Conservation (phyloP, 2,113 vertebrate species). For the Oryzias javanicus region DNA sequence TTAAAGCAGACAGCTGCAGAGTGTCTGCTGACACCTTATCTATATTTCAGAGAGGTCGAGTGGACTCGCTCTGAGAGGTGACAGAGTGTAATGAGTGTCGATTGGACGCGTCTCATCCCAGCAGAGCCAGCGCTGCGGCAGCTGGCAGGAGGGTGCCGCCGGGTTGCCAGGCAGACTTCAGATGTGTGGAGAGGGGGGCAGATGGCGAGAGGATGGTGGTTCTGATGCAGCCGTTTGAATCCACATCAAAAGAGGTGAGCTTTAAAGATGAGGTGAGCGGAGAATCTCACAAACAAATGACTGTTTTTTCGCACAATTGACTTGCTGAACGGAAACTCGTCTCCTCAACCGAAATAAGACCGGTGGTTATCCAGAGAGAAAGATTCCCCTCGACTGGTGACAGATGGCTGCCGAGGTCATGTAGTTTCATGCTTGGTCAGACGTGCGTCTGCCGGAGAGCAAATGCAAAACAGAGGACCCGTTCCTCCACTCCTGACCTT, state of each 20-base stretch:
- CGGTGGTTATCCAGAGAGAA: too few species aligned
- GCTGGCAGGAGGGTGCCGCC: slow-evolving; percentile 34
- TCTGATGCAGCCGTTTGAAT: background rate
- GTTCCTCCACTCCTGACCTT: background rate
- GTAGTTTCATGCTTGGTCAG: slow-evolving; percentile 7
- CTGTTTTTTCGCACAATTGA: too few species aligned
- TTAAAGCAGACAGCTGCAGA: slow-evolving; percentile 56
- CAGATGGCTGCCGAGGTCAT: background rate
- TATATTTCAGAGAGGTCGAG: slow-evolving; percentile 60
- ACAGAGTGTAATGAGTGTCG: slow-evolving; percentile 18
- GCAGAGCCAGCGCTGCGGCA: slow-evolving; percentile 34
- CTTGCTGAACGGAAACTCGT: too few species aligned
- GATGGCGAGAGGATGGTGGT: background rate
- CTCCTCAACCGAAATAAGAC: too few species aligned
- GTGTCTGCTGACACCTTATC: slow-evolving; percentile 59
- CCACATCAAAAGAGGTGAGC: background rate
- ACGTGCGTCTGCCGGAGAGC: background rate
- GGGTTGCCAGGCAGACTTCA: slow-evolving; percentile 66
- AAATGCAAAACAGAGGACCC: slow-evolving; percentile 15
- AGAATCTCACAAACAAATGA: too few species aligned
- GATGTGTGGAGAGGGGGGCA: slow-evolving; percentile 8
- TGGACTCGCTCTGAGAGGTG: slow-evolving; percentile 21
- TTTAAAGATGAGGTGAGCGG: too few species aligned
- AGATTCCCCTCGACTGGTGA: too few species aligned
- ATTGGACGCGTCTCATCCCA: slow-evolving; percentile 42